Evolutionary conservation across 1,140 invertebrate genomes (phyloP).

Genomic region (Drosophila saltans): DNA sequence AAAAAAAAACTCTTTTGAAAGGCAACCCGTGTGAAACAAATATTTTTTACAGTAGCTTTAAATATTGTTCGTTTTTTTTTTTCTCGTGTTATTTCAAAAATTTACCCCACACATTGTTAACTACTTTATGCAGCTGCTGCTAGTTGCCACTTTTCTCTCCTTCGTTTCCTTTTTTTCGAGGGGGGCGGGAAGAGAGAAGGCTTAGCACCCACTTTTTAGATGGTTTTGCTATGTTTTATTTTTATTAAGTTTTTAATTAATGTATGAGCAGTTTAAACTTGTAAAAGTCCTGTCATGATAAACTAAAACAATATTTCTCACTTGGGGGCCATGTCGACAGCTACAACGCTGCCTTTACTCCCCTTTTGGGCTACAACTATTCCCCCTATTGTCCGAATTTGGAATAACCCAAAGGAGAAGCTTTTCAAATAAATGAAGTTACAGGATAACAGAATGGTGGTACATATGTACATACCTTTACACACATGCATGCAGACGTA

Average conservation of each 20-base stretch:
- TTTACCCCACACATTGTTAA: constrained; percentile 7
- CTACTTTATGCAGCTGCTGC: constrained; percentile 8
- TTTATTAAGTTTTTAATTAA: constrained; percentile 82
- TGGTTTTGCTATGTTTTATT: constrained; percentile 46
- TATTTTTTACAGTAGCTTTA: not conserved
- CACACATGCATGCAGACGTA: not conserved
- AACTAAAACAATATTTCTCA: constrained; percentile 82
- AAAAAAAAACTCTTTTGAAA: not conserved
- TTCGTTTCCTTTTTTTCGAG: constrained; percentile 19
- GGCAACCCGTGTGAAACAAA: too few species aligned
- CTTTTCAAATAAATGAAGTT: constrained; percentile 76
- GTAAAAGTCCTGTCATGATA: constrained; percentile 81
- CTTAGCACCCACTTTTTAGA: constrained; percentile 27
- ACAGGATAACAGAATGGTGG: constrained; percentile 39
- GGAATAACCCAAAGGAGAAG: constrained; percentile 55
- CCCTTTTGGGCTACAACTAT: not conserved
- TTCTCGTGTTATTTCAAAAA: not conserved
- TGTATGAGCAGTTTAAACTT: constrained; percentile 82
- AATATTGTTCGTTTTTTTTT: not conserved
- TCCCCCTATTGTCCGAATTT: constrained; percentile 16
- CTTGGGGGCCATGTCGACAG: constrained; percentile 61
- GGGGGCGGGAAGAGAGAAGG: not conserved
- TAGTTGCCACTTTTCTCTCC: not conserved
- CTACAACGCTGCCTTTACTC: constrained; percentile 30
- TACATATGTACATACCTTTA: constrained; percentile 4